A percentile compares a stretch with the other conserved stretches of the same genome.
Evolutionary conservation across 2,888 invertebrate species (phyloP).

Genomic region (Tinea pellionella): DNA sequence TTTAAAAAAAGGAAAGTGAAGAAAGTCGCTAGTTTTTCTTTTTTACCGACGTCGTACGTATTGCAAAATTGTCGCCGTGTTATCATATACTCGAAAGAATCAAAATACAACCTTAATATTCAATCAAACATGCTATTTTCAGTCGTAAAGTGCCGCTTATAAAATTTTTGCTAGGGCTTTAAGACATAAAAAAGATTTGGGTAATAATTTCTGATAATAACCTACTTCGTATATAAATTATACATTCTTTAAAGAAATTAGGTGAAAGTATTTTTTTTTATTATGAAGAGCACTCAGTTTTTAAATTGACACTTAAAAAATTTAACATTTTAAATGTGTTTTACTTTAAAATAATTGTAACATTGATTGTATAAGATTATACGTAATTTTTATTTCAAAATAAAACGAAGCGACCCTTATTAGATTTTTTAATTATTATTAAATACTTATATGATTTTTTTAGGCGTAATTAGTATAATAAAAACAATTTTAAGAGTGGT

Average conservation of each 20-base stretch:
- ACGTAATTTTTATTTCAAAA: too few relatives aligned
- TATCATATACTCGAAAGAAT: not conserved
- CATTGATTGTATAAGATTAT: too few relatives aligned
- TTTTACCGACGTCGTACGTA: not conserved
- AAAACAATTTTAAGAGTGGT: too few relatives aligned
- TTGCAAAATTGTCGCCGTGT: not conserved
- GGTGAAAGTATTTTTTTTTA: constrained; percentile 1
- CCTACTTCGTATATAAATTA: constrained; percentile 2
- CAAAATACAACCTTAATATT: not conserved
- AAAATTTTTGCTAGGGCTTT: not conserved
- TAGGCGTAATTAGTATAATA: too few relatives aligned
- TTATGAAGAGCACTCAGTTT: not conserved
- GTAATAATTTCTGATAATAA: not conserved
- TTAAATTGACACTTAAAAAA: too few relatives aligned
- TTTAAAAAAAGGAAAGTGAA: not conserved
- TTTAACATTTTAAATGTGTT: not conserved
- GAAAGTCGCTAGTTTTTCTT: not conserved
- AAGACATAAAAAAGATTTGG: not conserved
- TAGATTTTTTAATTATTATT: too few relatives aligned
- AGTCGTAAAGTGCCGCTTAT: not conserved
- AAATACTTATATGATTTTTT: too few relatives aligned
- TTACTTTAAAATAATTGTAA: not conserved
- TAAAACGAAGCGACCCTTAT: too few relatives aligned
- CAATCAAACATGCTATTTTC: not conserved
- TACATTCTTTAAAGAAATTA: not conserved